Base-by-base conservation (phyloP, 2,888 invertebrate genomes). In the Callyntrura guangdongensis region DNA sequence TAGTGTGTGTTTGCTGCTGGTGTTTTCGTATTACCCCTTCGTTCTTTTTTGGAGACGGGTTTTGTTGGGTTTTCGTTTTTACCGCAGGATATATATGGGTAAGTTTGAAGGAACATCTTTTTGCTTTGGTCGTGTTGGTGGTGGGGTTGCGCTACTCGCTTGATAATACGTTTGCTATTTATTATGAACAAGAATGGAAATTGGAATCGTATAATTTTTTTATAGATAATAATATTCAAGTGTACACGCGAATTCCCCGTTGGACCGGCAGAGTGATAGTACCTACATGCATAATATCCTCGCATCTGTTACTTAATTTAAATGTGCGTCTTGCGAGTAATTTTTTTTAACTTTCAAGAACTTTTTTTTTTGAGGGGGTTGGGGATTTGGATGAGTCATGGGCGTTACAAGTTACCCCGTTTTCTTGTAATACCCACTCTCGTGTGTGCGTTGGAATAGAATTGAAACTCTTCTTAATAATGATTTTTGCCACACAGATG, bases 291-390 rank as follows among this genome's bases (percentile, higher is more conserved):
- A n/a, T 17, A 49, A 25, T 61, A 59, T n/a, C 9, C 47, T 47
- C 82, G 72, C 88, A 89, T 89, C 88, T 89, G 88, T 74, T 81
- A 53, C 53, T 53, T 67, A 81, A 67, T 27, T 67, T 67, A 27
- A 90, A 86, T 90, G 82, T 82, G 86, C 90, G 90, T 90, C 90
- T 90, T 90, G 90, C 61, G 90, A 90, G 90, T 53, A 90, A 72
- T 90, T 90, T 64, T 85, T 81, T 86, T 86, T 56, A 83, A 3
- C 14, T 77, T 49, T 20, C 1, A 36, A 79, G 79, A 56, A 27
- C 53, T 59, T 59, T 84, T 47, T 6, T 22, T 12, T 25, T 81
- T 59, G n/a, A 17, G 22, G n/a, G n/a, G 8, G 36, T 2, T 67
- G 17, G 25, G 64, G 36, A 22, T 47, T 45, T 25, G 74, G 77